phyloP scores from a whole-genome alignment of 2,888 invertebrate genomes.

The Drosophila hamatofila region DNA sequence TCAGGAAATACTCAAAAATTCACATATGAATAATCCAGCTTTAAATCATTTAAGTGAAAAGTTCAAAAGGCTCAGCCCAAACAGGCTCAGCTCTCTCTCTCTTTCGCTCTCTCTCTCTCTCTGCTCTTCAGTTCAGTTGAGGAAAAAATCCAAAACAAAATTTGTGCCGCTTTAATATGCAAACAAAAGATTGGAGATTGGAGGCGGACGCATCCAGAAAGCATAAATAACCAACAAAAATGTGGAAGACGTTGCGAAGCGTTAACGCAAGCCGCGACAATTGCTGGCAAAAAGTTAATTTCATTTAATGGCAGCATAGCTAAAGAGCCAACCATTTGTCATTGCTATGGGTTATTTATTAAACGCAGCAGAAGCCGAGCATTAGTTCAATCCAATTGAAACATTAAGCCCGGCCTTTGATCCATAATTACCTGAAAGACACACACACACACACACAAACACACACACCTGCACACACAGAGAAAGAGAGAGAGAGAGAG shows the following conservation, averaged over 20 bases:
- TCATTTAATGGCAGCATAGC: background rate
- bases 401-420: conserved; percentile 19
- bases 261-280: background rate
- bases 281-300: conserved; percentile 9
- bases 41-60: background rate
- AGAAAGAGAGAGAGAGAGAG: background rate
- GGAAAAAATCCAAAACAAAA: background rate
- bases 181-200: conserved; percentile 6
- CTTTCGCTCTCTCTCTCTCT: no score
- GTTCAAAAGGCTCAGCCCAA: background rate
- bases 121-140: no score
- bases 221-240: conserved; percentile 8
- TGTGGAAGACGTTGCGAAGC: background rate
- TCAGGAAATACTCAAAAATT: background rate
- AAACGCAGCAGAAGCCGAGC: background rate
- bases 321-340: conserved; percentile 12
- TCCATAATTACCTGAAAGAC: conserved; percentile 37
- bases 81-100: background rate
- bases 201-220: background rate
- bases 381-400: conserved; percentile 23
- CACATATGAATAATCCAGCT: background rate
- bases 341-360: conserved; percentile 11
- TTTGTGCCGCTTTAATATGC: background rate
- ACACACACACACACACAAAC: no score
- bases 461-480: no score